phyloP scores from a whole-genome alignment of 2,888 invertebrate species.

The Malthinus seriepunctatus region DNA sequence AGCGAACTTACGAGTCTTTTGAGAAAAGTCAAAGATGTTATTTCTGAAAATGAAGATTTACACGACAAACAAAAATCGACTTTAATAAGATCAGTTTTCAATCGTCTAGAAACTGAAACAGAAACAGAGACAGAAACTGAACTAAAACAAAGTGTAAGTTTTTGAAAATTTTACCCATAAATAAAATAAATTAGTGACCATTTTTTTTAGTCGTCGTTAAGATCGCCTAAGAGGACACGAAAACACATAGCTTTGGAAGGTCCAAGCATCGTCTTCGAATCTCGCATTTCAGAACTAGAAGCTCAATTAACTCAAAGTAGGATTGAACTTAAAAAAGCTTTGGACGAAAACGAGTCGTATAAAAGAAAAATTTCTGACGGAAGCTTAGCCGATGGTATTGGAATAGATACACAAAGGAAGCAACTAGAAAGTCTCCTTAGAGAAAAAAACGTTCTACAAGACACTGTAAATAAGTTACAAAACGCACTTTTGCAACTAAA shows the following conservation, averaged over 20 bases:
- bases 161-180: background rate
- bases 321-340: conserved; percentile 74
- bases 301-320: conserved; percentile 79
- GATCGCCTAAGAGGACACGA: conserved; percentile 17
- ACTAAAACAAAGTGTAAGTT: conserved; percentile 25
- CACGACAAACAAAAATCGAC: conserved; percentile 71
- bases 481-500: conserved; percentile 65
- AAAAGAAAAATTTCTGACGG: conserved; percentile 53
- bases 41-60: conserved; percentile 80
- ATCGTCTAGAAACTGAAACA: conserved; percentile 62
- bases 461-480: conserved; percentile 70
- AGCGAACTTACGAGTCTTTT: conserved; percentile 77
- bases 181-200: background rate
- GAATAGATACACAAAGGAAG: conserved; percentile 66
- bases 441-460: conserved; percentile 70
- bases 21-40: conserved; percentile 83
- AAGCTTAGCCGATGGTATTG: conserved; percentile 58
- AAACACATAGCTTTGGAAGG: conserved; percentile 60
- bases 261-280: conserved; percentile 81
- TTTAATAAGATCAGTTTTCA: conserved; percentile 58
- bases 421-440: conserved; percentile 71
- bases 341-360: conserved; percentile 65
- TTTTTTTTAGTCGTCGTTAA: background rate
- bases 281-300: conserved; percentile 81
- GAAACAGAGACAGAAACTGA: conserved; percentile 49